Percentiles rank a stretch among this genome's conserved stretches.
Conservation (phyloP, 2,888 invertebrate genomes). For the Chymomyza procnemis region DNA sequence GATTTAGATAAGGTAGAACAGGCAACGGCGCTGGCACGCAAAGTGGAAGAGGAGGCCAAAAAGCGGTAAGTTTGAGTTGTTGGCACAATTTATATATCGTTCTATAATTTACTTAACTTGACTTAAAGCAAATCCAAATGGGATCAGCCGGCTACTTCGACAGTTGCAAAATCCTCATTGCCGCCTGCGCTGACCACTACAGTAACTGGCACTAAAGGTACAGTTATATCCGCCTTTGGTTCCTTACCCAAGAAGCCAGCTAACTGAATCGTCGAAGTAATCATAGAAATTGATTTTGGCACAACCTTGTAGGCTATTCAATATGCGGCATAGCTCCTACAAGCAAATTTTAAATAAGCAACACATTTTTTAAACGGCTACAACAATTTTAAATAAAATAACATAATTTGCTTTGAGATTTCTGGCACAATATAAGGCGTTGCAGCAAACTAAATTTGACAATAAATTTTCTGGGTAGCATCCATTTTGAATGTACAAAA, state of each 20-base stretch:
- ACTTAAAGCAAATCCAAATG: constrained; percentile 89
- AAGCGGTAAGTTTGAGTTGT: constrained; percentile 80
- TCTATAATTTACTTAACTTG: constrained; percentile 15
- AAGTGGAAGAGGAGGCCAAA: constrained; percentile 85
- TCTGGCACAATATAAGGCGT: too few species aligned
- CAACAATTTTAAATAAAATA: too few species aligned
- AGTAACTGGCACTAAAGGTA: constrained; percentile 93
- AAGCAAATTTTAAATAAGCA: too few species aligned
- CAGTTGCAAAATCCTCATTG: constrained; percentile 75
- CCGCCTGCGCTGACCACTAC: constrained; percentile 87
- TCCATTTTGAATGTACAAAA: too few species aligned
- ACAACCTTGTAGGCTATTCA: too few species aligned
- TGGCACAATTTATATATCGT: background rate
- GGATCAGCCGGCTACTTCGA: constrained; percentile 88
- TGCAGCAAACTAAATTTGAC: too few species aligned
- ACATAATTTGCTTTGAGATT: too few species aligned
- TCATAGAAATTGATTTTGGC: too few species aligned
- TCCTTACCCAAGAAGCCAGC: constrained; percentile 88
- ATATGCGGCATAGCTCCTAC: too few species aligned
- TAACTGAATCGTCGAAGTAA: constrained; percentile 35
- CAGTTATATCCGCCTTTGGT: constrained; percentile 95
- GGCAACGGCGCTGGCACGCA: constrained; percentile 84
- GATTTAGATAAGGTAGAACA: constrained; percentile 90
- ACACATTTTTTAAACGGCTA: too few species aligned
- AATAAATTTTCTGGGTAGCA: too few species aligned